Conservation (phyloP, 2,113 vertebrate species). For the Epinephelus lanceolatus region DNA sequence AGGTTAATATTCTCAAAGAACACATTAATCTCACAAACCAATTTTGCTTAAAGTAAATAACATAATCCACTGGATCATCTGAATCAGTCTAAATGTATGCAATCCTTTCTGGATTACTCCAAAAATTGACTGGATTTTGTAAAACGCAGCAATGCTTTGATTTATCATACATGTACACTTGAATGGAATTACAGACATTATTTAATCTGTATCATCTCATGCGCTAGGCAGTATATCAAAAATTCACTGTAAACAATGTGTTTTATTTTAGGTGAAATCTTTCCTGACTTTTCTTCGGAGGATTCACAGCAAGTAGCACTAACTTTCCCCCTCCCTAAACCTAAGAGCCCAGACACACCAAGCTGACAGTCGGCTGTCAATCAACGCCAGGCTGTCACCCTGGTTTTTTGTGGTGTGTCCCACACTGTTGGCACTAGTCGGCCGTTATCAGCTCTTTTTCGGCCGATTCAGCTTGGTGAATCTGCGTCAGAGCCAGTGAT, state of each 20-base stretch:
- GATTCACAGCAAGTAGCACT: not conserved
- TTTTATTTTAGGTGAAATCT: not conserved
- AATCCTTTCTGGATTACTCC: constrained; percentile 3
- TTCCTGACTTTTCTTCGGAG: not conserved
- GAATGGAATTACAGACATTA: not conserved
- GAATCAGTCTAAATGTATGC: not conserved
- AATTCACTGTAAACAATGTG: not conserved
- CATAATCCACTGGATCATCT: constrained; percentile 19
- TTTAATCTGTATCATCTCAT: not conserved
- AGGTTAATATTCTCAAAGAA: constrained; percentile 1
- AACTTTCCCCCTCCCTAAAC: not conserved
- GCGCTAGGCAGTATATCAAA: not conserved
- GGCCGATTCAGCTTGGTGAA: too few species aligned
- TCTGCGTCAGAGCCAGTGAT: too few species aligned
- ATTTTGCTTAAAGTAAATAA: not conserved
- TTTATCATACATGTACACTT: not conserved
- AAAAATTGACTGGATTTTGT: not conserved
- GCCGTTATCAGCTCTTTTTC: too few species aligned
- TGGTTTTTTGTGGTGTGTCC: too few species aligned
- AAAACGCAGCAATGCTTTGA: not conserved
- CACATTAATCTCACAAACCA: not conserved
- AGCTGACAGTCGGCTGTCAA: too few species aligned
- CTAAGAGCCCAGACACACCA: too few species aligned
- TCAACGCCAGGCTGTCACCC: too few species aligned
- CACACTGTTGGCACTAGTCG: too few species aligned